A percentile compares a stretch with the other conserved stretches of the same genome.
phyloP scores from a whole-genome alignment of 2,113 vertebrate genomes.

The Fukomys damarensis region DNA sequence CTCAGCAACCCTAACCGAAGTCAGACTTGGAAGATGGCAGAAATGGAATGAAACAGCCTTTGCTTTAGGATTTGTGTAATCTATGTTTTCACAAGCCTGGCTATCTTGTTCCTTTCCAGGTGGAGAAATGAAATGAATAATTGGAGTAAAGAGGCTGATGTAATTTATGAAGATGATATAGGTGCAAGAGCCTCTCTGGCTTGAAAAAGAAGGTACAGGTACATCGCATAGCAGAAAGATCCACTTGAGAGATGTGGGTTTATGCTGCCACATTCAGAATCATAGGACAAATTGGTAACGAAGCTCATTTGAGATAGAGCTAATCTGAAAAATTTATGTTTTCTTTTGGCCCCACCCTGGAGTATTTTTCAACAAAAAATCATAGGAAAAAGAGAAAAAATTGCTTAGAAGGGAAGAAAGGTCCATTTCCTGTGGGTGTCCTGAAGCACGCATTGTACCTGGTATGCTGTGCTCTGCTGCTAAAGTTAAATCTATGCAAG shows the following conservation, averaged over 20 bases:
- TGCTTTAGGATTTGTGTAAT: neutral
- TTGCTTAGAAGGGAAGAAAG: neutral
- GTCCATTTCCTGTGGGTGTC: neutral
- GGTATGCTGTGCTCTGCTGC: conserved; percentile 77
- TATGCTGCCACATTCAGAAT: neutral
- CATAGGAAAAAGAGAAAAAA: accelerated
- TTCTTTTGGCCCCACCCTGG: neutral
- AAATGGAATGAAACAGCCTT: conserved; percentile 39
- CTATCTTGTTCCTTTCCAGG: conserved; percentile 3
- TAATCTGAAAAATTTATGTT: neutral
- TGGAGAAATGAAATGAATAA: neutral
- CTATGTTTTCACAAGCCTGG: neutral
- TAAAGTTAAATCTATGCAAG: too few species aligned
- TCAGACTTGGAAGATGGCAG: conserved; percentile 42
- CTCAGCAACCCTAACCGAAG: neutral
- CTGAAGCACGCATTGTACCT: conserved; percentile 84
- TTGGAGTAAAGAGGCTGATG: neutral
- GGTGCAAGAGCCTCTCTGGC: neutral
- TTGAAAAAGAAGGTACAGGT: neutral
- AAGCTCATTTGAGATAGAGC: neutral
- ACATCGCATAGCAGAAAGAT: neutral
- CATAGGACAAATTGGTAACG: neutral
- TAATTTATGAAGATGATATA: neutral
- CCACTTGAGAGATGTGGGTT: neutral
- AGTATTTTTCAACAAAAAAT: neutral